Evolutionary conservation across 2,113 vertebrate species (phyloP), one percentile per base, ranked within the genome.

Genomic region (Eleginops maclovinus): DNA sequence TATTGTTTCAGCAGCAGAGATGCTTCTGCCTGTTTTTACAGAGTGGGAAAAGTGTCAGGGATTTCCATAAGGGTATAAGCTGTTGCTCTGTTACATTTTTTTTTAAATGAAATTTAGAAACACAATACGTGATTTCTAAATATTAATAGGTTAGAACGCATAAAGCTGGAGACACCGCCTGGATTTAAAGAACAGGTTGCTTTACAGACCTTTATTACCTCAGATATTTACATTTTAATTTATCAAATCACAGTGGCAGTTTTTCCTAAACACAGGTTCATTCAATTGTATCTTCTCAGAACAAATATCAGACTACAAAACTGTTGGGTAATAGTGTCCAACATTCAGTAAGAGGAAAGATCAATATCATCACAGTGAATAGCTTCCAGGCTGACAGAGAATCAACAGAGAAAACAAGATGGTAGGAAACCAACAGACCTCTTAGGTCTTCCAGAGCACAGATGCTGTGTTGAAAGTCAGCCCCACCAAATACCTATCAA

Each of bases 1-100:
- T 83, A 90, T 84, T 79, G 88, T 77, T 70, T 80, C 59, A 77
- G 66, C 68, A 55, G 65, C 79, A 70, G 46, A 84, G 62, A 79
- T 40, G 41, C 61, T 24, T 22, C 55, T 47, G 63, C 75, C 55
- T 77, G 58, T 81, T 86, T 81, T 86, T 81, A 88, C 79, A 84
- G 66, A 82, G 55, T 47, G 49, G 59, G 66, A 53, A 75, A 31
- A 85, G 47, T 75, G 71, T 76, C 55, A 50, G 60, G 53, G 77
- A 83, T 82, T 77, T 77, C 72, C 60, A 79, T 26, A 44, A 31
- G 17, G 21, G 47, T 75, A 19, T 24, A 22, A 51, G 28, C 72
- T 54, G 40, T 75, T 24, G 47, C 70, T 71, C 68, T 55, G 59
- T 86, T 28, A 28, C 28, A 28, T 28, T 28, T 28, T 28, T 28